Evolutionary conservation across 2,797 vertebrate species (phyloP).

Genomic region (Chloroceryle amazona): DNA sequence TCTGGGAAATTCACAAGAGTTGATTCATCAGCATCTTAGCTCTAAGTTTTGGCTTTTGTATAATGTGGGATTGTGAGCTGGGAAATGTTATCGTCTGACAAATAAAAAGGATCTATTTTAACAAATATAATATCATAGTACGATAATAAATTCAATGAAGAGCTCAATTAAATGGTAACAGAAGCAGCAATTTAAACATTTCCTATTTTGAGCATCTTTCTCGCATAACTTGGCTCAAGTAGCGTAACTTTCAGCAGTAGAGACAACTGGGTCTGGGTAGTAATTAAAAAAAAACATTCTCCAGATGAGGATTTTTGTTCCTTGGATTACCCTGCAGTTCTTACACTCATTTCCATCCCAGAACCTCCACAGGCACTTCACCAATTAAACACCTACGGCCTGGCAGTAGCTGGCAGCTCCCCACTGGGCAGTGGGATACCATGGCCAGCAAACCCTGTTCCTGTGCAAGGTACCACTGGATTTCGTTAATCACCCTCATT

Average conservation of each 20-base stretch:
- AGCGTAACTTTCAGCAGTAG: neutral
- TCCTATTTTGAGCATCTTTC: neutral
- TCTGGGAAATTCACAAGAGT: neutral
- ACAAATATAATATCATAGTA: neutral
- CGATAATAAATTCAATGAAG: neutral
- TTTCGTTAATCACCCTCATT: fast-evolving
- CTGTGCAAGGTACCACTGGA: fast-evolving
- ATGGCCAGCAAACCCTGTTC: fast-evolving
- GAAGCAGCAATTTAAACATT: neutral
- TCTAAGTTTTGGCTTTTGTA: neutral
- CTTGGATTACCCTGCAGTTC: neutral
- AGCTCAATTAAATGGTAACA: neutral
- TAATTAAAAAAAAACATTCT: neutral
- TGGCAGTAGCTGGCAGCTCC: neutral
- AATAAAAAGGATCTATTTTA: neutral
- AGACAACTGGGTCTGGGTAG: neutral
- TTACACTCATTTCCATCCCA: neutral
- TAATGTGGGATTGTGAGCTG: no score
- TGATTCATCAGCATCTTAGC: neutral
- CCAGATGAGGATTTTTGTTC: neutral
- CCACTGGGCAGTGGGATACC: fast-evolving
- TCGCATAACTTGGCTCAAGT: neutral
- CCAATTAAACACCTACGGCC: neutral
- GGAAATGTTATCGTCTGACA: neutral
- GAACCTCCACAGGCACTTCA: neutral